Conservation (phyloP, 2,113 vertebrate species). For the Terrapene triunguis region DNA sequence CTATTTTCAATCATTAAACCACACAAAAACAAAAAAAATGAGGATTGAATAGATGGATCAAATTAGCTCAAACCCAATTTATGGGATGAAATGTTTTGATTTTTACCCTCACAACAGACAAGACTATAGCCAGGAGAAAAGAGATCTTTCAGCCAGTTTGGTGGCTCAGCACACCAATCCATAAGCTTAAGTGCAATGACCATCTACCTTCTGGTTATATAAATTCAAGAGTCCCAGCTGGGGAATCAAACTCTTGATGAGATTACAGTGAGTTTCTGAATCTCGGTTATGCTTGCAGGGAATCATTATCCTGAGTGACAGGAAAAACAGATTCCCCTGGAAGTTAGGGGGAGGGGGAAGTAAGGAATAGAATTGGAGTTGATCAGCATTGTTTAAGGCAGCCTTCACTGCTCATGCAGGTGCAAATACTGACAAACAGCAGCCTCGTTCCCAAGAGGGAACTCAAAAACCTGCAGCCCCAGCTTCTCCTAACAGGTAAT, state of each 20-base stretch:
- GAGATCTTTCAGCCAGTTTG: constrained; percentile 13
- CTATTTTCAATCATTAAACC: constrained; percentile 23
- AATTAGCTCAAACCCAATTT: constrained; percentile 25
- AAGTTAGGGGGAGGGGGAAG: constrained; percentile 47
- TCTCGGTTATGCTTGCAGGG: constrained; percentile 65
- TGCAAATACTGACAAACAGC: constrained; percentile 65
- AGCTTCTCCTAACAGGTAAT: background rate
- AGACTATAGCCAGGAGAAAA: constrained; percentile 34
- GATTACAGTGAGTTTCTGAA: constrained; percentile 78
- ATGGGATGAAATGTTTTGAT: constrained; percentile 35
- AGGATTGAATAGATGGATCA: background rate
- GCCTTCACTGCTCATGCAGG: constrained; percentile 34
- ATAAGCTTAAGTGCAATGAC: constrained; percentile 30
- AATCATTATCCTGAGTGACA: constrained; percentile 81
- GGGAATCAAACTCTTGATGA: constrained; percentile 72
- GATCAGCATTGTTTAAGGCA: constrained; percentile 68
- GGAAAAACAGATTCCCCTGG: constrained; percentile 73
- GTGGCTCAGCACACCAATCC: constrained; percentile 4
- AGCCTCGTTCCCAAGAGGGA: constrained; percentile 55
- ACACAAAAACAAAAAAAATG: background rate
- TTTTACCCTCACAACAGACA: background rate
- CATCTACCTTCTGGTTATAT: constrained; percentile 48
- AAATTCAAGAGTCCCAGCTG: constrained; percentile 71
- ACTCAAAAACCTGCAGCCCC: constrained; percentile 39
- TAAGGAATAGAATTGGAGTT: constrained; percentile 55